Conservation (phyloP, 2,888 invertebrate species). For the Oligia latruncula region DNA sequence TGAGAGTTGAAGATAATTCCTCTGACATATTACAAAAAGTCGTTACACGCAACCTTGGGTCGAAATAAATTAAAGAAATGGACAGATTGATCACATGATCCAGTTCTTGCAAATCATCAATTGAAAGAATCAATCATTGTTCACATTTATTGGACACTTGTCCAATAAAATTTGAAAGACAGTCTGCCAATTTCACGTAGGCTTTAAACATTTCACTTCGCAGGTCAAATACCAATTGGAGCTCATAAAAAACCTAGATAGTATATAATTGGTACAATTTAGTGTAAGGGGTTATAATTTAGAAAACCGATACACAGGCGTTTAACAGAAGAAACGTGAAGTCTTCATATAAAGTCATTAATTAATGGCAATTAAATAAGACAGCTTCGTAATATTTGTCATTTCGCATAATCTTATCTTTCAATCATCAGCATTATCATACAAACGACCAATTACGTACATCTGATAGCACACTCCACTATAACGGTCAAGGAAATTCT, state of each 20-base stretch:
- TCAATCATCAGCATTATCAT: conserved; percentile 54
- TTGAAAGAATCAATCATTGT: conserved; percentile 24
- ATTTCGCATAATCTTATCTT: conserved; percentile 50
- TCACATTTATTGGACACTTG: conserved; percentile 5
- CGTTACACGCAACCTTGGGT: background rate
- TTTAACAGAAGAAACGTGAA: background rate
- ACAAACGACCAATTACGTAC: conserved; percentile 40
- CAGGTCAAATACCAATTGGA: conserved; percentile 21
- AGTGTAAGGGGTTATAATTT: background rate
- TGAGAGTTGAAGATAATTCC: background rate
- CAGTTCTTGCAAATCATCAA: conserved; percentile 20
- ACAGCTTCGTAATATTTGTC: conserved; percentile 39
- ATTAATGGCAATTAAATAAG: conserved; percentile 17
- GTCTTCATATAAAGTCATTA: background rate
- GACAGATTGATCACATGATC: conserved; percentile 15
- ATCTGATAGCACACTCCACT: conserved; percentile 30
- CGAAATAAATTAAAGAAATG: conserved; percentile 11
- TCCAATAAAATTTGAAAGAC: conserved; percentile 26
- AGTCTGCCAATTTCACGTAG: conserved; percentile 11
- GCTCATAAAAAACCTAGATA: conserved; percentile 14
- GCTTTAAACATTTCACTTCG: conserved; percentile 14
- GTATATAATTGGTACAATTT: background rate
- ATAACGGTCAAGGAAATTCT: conserved; percentile 44
- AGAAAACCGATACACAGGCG: background rate
- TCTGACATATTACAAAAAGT: conserved; percentile 12